phyloP scores from a whole-genome alignment of 2,797 vertebrate species.

The Neopelma chrysocephalum region DNA sequence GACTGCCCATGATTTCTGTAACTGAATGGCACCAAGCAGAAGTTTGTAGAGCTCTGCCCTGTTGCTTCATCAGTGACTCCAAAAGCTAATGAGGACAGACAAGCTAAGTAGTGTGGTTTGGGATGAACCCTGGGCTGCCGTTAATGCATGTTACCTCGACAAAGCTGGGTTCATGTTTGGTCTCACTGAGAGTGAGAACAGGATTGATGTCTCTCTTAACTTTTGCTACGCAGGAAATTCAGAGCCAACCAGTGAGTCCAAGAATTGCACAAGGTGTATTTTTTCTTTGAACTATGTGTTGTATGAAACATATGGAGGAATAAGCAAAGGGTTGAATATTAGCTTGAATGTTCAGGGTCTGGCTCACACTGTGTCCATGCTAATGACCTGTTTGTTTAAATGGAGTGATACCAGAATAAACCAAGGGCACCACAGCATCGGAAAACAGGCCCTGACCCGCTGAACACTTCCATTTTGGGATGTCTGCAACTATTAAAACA shows the following conservation, averaged over 20 bases:
- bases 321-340: not conserved
- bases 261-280: not conserved
- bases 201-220: not conserved
- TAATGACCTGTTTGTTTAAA: not conserved
- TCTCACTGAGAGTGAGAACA: not conserved
- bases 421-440: not conserved
- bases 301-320: not conserved
- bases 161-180: not conserved
- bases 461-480: not conserved
- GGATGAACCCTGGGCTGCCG: not conserved
- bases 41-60: not conserved
- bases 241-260: not conserved
- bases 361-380: not conserved
- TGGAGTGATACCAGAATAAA: not conserved
- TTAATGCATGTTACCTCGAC: not conserved
- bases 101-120: not conserved
- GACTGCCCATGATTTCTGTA: not conserved
- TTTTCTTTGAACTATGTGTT: not conserved
- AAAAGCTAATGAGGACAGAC: not conserved
- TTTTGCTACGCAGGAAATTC: not conserved
- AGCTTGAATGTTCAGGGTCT: not conserved
- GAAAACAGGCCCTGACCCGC: not conserved
- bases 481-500: not conserved
- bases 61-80: not conserved
- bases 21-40: conserved; percentile 1